phyloP scores from a whole-genome alignment of 23 tunicate genomes.

The Styela clava region DNA sequence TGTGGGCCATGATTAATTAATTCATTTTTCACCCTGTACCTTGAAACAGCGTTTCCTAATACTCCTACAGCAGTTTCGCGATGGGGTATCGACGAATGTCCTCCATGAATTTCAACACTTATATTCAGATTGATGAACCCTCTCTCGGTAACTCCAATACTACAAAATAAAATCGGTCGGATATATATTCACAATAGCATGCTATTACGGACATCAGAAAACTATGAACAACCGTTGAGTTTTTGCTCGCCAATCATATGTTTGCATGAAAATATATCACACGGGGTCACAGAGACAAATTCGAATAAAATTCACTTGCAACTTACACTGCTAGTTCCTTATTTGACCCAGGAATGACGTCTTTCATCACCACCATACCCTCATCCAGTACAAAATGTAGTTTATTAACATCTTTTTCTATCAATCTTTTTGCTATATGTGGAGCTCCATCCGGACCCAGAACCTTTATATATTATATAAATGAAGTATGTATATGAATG shows the following conservation, averaged over 20 bases:
- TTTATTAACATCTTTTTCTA: conserved; percentile 42
- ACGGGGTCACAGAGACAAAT: too few species aligned
- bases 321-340: conserved; percentile 46
- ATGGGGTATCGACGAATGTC: conserved; percentile 80
- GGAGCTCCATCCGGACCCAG: conserved; percentile 73
- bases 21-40: too few species aligned
- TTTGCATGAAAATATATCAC: too few species aligned
- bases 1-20: too few species aligned
- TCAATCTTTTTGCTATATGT: conserved; percentile 45
- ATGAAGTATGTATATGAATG: background rate
- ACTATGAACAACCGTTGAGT: too few species aligned
- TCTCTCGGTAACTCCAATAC: conserved; percentile 84
- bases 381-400: conserved; percentile 70
- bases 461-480: conserved; percentile 41
- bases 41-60: conserved; percentile 44
- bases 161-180: too few species aligned
- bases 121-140: conserved; percentile 49
- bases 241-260: too few species aligned
- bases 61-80: conserved; percentile 62
- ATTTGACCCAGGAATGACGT: conserved; percentile 48
- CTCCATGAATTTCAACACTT: conserved; percentile 52
- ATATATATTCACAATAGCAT: too few species aligned
- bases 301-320: background rate
- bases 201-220: too few species aligned
- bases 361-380: conserved; percentile 44